phyloP scores from a whole-genome alignment of 1,140 invertebrate genomes.

The Sminthurides bifidus region DNA sequence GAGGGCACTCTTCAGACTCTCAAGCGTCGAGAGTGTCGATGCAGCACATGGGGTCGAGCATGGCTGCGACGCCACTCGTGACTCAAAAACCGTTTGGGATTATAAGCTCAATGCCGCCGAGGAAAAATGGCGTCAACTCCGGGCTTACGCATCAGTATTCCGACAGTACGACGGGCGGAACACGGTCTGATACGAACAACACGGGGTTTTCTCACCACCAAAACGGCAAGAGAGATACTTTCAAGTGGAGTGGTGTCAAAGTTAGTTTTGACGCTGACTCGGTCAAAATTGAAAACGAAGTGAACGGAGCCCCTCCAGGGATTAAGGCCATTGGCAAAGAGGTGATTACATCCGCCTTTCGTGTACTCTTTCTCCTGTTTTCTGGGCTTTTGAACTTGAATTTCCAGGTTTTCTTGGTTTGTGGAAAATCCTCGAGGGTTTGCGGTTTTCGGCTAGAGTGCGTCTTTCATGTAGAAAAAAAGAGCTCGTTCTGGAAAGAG shows the following conservation, averaged over 20 bases:
- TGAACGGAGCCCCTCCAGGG: constrained; percentile 30
- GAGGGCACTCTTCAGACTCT: constrained; percentile 26
- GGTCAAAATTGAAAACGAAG: constrained; percentile 32
- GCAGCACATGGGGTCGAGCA: constrained; percentile 9
- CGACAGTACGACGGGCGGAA: constrained; percentile 17
- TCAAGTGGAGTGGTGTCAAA: constrained; percentile 32
- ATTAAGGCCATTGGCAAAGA: constrained; percentile 32
- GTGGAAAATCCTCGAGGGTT: neutral
- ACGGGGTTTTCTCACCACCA: too few relatives aligned
- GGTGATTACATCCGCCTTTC: constrained; percentile 11
- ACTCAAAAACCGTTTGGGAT: too few relatives aligned
- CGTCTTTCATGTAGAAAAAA: too few relatives aligned
- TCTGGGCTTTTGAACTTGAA: too few relatives aligned
- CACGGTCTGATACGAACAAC: constrained; percentile 7
- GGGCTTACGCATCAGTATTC: constrained; percentile 14
- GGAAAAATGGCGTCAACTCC: neutral
- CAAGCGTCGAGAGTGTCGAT: constrained; percentile 20
- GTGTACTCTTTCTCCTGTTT: neutral
- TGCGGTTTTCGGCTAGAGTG: neutral
- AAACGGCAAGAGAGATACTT: constrained; percentile 19
- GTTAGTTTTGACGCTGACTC: constrained; percentile 32
- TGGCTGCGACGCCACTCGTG: constrained; percentile 20
- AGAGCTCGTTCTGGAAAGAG: too few relatives aligned
- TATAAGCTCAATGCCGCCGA: neutral
- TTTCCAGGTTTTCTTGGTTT: neutral